phyloP scores from a whole-genome alignment of 2,888 invertebrate species.

The Biston betularia region DNA sequence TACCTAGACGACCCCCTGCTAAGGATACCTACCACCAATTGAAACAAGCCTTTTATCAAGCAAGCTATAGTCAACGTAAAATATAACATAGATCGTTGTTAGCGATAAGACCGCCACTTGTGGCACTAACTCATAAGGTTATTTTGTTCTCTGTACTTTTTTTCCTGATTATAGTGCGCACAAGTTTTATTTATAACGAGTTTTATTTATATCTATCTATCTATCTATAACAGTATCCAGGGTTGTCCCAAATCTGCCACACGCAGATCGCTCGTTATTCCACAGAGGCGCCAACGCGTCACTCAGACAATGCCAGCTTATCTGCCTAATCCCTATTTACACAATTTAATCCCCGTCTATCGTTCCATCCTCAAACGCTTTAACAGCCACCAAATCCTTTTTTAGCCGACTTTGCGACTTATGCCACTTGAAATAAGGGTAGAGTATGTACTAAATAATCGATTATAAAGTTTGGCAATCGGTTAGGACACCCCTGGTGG shows the following conservation, averaged over 20 bases:
- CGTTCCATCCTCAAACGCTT: constrained; percentile 52
- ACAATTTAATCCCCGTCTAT: constrained; percentile 78
- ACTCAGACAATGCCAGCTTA: constrained; percentile 79
- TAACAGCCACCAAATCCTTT: constrained; percentile 32
- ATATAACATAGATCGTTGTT: no score
- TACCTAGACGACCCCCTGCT: no score
- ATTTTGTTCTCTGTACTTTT: no score
- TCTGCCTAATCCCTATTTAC: constrained; percentile 84
- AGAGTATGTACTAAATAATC: constrained; percentile 42
- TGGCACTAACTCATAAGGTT: no score
- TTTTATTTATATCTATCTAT: no score
- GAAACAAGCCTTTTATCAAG: no score
- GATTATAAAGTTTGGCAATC: constrained; percentile 45
- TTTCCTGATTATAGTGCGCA: no score
- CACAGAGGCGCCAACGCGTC: constrained; percentile 73
- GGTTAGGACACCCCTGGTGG: constrained; percentile 62
- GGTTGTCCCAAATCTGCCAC: constrained; percentile 69
- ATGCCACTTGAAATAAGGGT: constrained; percentile 58
- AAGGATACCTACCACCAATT: no score
- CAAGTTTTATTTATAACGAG: no score
- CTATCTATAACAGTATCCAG: not conserved
- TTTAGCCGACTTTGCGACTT: constrained; percentile 66
- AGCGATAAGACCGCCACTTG: no score
- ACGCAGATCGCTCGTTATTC: constrained; percentile 54
- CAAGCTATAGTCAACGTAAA: no score